These are phyloP conservation scores for Echeneis naucrates DNA, from an alignment of 2,797 vertebrate species.

Conservation along the genomic window DNA sequence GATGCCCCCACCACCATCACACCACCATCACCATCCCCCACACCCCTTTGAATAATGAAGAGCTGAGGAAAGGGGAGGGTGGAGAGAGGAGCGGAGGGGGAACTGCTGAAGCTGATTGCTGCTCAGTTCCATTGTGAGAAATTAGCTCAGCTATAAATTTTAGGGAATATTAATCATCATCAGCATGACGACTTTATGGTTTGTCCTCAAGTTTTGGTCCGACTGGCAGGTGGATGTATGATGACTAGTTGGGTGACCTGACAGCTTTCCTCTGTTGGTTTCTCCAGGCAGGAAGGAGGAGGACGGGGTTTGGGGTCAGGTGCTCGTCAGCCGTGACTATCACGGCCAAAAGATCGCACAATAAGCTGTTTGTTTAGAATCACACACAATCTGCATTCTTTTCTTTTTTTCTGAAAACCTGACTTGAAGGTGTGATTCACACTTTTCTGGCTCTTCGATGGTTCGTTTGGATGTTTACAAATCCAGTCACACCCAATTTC, in stretches of 20 bases:
- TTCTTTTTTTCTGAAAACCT: no score
- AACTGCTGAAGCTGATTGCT: conserved; percentile 34
- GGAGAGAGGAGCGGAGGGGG: conserved; percentile 18
- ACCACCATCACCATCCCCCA: neutral
- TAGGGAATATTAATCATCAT: neutral
- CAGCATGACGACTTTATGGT: neutral
- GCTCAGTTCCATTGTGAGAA: conserved; percentile 23
- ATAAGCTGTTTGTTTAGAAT: no score
- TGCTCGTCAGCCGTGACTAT: no score
- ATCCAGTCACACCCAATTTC: no score
- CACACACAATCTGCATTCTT: no score
- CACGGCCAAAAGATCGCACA: no score
- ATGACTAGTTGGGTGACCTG: neutral
- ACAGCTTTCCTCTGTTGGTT: neutral
- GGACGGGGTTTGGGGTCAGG: neutral
- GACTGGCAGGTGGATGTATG: no score
- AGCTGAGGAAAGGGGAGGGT: conserved; percentile 30
- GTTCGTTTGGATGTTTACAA: no score
- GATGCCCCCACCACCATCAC: conserved; percentile 9
- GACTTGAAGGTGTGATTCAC: no score
- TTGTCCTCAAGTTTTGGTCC: neutral
- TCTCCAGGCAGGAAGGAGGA: no score
- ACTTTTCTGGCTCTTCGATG: no score
- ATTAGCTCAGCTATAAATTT: neutral
- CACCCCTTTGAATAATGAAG: conserved; percentile 59